phyloP scores from a whole-genome alignment of 1,140 invertebrate genomes.

The Tetramorium parvispinum region DNA sequence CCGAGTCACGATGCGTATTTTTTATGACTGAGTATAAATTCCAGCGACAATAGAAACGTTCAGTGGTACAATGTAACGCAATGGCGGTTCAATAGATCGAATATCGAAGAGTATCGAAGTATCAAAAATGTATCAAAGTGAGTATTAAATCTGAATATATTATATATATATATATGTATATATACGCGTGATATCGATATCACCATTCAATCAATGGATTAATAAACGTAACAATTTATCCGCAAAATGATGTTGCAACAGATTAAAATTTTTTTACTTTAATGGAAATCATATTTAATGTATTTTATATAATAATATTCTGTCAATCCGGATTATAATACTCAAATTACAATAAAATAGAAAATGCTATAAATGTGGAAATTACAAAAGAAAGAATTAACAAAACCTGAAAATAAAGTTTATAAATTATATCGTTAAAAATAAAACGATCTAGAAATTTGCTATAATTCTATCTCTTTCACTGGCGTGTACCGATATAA shows the following conservation, averaged over 20 bases:
- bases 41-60: not conserved
- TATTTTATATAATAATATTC: not conserved
- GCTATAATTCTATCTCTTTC: not conserved
- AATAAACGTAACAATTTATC: not conserved
- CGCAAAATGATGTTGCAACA: not conserved
- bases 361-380: not conserved
- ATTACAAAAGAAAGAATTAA: not conserved
- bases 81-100: not conserved
- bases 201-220: not conserved
- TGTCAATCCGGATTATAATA: not conserved
- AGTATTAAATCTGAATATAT: not conserved
- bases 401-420: not conserved
- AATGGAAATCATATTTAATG: not conserved
- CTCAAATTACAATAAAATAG: not conserved
- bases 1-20: not conserved
- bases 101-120: not conserved
- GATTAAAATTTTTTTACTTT: not conserved
- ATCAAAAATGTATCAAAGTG: conserved; percentile 22
- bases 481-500: no score
- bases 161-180: not conserved
- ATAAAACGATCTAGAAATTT: not conserved
- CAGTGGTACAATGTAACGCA: not conserved
- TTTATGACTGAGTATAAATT: conserved; percentile 30
- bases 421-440: not conserved
- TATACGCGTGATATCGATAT: not conserved